phyloP scores from a whole-genome alignment of 2,888 invertebrate species.

The Sepioteuthis lessoniana region DNA sequence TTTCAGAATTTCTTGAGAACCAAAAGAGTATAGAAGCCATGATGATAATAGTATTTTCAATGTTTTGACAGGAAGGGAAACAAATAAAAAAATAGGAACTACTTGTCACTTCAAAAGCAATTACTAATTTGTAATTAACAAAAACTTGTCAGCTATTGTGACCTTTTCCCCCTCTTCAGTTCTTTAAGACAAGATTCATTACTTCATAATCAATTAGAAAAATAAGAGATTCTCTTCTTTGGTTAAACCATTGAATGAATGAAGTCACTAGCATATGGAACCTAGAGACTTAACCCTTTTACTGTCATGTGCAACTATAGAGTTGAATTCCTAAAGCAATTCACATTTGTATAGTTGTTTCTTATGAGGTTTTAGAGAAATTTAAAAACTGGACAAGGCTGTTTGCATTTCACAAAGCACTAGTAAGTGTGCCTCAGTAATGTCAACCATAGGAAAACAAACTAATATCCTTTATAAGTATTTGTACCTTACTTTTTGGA shows the following conservation, averaged over 20 bases:
- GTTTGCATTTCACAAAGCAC: too few species aligned
- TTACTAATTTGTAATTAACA: slow-evolving; percentile 5
- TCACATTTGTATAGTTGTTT: too few species aligned
- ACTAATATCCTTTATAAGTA: too few species aligned
- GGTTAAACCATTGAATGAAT: background rate
- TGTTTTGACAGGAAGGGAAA: background rate
- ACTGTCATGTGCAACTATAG: too few species aligned
- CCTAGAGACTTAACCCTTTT: too few species aligned
- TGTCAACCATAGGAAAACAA: too few species aligned
- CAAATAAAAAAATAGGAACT: background rate
- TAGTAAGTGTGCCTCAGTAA: too few species aligned
- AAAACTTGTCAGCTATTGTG: background rate
- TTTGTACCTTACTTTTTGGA: too few species aligned
- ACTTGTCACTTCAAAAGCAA: background rate
- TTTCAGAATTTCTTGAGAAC: background rate
- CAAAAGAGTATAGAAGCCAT: background rate
- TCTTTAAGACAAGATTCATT: background rate
- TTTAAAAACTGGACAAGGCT: too few species aligned
- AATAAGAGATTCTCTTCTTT: background rate
- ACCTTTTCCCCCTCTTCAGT: background rate
- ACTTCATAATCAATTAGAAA: background rate
- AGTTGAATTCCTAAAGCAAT: too few species aligned
- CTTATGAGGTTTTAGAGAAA: too few species aligned
- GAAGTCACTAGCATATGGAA: background rate
- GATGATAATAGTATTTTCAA: background rate